Evolutionary conservation across 2,888 invertebrate species (phyloP).

Genomic region (Sturmia bella): DNA sequence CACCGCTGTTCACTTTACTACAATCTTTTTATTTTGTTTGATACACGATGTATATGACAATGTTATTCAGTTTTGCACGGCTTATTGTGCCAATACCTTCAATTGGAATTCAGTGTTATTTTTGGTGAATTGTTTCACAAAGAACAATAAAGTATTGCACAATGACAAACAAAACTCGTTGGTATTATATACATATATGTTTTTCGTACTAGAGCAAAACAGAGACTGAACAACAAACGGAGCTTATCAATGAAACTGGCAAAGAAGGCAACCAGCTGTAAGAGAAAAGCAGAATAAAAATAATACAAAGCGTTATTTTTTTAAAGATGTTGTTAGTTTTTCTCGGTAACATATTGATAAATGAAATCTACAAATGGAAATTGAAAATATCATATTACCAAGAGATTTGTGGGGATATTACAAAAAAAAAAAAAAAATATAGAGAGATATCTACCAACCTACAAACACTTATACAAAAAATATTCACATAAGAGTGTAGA

Average conservation of each 20-base stretch:
- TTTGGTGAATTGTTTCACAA: conserved; percentile 14
- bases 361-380: conserved; percentile 72
- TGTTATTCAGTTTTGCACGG: conserved; percentile 35
- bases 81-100: conserved; percentile 18
- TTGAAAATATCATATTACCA: conserved; percentile 76
- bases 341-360: conserved; percentile 58
- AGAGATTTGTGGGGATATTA: conserved; percentile 74
- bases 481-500: not conserved
- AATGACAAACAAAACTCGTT: conserved; percentile 31
- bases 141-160: conserved; percentile 27
- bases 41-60: conserved; percentile 5
- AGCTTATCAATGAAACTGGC: conserved; percentile 27
- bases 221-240: conserved; percentile 6
- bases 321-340: conserved; percentile 28
- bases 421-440: not conserved
- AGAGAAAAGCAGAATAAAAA: not conserved
- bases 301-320: conserved; percentile 2
- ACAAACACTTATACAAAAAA: not conserved
- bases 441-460: not conserved
- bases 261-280: conserved; percentile 18
- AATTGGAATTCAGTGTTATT: conserved; percentile 3
- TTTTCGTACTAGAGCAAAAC: not conserved
- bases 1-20: not conserved
- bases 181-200: not conserved
- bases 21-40: conserved; percentile 10